These are phyloP conservation scores for Ichneumon xanthorius DNA, from an alignment of 2,888 invertebrate species.

Conservation along the genomic window DNA sequence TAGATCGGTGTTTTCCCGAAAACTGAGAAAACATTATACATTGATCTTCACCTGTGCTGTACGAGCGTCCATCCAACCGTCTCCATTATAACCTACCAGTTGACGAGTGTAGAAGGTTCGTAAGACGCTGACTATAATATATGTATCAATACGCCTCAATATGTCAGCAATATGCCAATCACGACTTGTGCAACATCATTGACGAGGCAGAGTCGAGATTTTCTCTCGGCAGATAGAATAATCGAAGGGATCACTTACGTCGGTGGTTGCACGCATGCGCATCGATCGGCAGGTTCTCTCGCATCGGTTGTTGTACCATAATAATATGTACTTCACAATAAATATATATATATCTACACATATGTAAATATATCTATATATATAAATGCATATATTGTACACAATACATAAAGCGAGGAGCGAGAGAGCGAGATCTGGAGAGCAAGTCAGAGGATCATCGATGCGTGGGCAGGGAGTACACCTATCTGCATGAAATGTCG, in stretches of 20 bases:
- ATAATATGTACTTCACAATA: slow-evolving; percentile 44
- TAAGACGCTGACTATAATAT: slow-evolving; percentile 42
- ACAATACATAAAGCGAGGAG: slow-evolving; percentile 57
- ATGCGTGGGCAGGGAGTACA: slow-evolving; percentile 74
- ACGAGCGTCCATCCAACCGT: background rate
- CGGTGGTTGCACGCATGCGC: slow-evolving; percentile 51
- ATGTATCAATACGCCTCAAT: slow-evolving; percentile 64
- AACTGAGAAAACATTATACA: background rate
- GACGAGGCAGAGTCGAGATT: slow-evolving; percentile 36
- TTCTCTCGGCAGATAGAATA: slow-evolving; percentile 40
- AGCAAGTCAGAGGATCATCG: slow-evolving; percentile 65
- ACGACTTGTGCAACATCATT: slow-evolving; percentile 63
- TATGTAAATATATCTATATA: slow-evolving; percentile 4
- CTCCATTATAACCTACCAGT: background rate
- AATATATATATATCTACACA: background rate
- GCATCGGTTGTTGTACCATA: slow-evolving; percentile 40
- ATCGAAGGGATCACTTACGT: slow-evolving; percentile 58
- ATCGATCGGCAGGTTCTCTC: slow-evolving; percentile 65
- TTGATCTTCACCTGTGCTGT: slow-evolving; percentile 30
- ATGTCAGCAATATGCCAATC: slow-evolving; percentile 68
- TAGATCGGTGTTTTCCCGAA: background rate
- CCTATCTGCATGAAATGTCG: slow-evolving; percentile 74
- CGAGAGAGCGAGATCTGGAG: slow-evolving; percentile 27
- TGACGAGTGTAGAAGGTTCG: slow-evolving; percentile 45
- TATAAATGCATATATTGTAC: slow-evolving; percentile 15